These are phyloP conservation scores for Drosophila pegasa DNA, from an alignment of 2,888 invertebrate genomes.

Conservation along the genomic window DNA sequence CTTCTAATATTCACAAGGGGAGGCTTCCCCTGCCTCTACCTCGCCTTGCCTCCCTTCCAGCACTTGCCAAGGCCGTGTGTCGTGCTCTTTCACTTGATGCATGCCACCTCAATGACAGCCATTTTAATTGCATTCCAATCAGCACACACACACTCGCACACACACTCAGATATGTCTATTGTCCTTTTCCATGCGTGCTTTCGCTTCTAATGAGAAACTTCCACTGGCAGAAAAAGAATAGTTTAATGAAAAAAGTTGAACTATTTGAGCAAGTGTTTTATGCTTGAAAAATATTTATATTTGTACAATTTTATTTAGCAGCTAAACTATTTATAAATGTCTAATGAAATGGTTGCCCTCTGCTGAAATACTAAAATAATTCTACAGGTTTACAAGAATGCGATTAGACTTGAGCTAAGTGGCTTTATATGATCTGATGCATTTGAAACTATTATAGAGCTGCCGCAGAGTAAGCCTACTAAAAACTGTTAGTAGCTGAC, in stretches of 20 bases:
- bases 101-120: conserved; percentile 27
- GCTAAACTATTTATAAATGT: neutral
- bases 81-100: conserved; percentile 23
- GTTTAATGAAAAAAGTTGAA: neutral
- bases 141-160: conserved; percentile 14
- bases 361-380: neutral
- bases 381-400: neutral
- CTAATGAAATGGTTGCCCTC: neutral
- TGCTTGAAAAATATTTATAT: neutral
- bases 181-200: conserved; percentile 10
- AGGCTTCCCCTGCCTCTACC: neutral
- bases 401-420: no score
- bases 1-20: conserved; percentile 72
- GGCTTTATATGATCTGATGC: no score
- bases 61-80: conserved; percentile 36
- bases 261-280: neutral
- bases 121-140: conserved; percentile 74
- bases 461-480: no score
- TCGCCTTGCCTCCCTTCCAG: neutral
- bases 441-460: no score
- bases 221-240: neutral
- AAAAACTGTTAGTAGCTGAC: no score
- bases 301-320: neutral
- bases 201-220: conserved; percentile 3
- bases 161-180: conserved; percentile 4